Conservation (phyloP, 2,113 vertebrate genomes). For the Trogon surrucura region DNA sequence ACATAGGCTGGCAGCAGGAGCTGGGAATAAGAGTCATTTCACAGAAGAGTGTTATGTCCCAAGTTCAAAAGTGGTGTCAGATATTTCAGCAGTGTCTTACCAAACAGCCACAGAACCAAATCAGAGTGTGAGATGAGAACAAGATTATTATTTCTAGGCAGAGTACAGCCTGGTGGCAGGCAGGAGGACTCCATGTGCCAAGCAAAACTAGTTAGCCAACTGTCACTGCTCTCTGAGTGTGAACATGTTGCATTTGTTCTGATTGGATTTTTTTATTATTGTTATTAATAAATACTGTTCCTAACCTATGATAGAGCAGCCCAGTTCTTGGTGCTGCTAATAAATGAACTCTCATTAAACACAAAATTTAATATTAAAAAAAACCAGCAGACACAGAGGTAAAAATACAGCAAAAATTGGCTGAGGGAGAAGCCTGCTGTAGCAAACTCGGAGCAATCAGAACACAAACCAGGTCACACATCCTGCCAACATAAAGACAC, state of each 20-base stretch:
- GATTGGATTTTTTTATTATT: not conserved
- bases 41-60: not conserved
- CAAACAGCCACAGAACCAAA: not conserved
- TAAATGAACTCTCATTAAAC: not conserved
- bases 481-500: not conserved
- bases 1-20: not conserved
- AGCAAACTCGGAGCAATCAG: not conserved
- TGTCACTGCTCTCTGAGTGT: not conserved
- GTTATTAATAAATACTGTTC: not conserved
- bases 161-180: not conserved
- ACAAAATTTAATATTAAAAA: not conserved
- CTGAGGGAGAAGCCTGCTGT: not conserved
- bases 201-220: constrained; percentile 26
- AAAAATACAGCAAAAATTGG: not conserved
- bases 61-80: not conserved
- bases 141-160: constrained; percentile 21
- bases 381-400: not conserved
- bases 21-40: not conserved
- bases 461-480: not conserved
- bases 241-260: not conserved
- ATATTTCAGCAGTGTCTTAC: not conserved
- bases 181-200: constrained; percentile 5
- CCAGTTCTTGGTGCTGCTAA: not conserved
- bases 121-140: not conserved
- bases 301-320: not conserved